These are phyloP conservation scores for Apeltes quadracus DNA, from an alignment of 2,113 vertebrate genomes.

Conservation along the genomic window DNA sequence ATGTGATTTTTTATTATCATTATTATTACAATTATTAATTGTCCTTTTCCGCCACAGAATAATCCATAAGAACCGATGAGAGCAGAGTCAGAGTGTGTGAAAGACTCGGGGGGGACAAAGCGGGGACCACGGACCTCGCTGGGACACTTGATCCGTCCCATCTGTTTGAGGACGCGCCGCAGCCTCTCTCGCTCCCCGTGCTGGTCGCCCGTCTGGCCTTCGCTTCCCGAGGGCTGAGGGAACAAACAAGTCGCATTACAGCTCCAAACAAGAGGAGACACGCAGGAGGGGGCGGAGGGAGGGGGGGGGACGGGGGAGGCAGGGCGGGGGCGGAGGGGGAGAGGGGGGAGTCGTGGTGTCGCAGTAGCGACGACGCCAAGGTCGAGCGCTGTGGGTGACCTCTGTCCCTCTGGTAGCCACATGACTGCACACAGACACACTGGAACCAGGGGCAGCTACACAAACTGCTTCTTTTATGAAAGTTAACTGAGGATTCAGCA, in stretches of 20 bases:
- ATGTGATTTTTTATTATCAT: neutral
- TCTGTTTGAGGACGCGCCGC: conserved; percentile 94
- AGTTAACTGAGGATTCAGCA: too few species aligned
- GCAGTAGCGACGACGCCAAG: conserved; percentile 40
- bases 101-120: conserved; percentile 32
- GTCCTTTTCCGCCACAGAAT: neutral
- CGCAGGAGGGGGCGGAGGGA: neutral
- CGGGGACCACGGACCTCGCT: conserved; percentile 83
- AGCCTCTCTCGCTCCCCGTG: conserved; percentile 91
- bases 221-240: conserved; percentile 84
- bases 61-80: neutral
- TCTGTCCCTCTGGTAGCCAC: conserved; percentile 53
- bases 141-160: conserved; percentile 95
- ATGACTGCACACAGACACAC: conserved; percentile 36
- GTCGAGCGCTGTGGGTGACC: conserved; percentile 61
- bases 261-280: neutral
- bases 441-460: neutral
- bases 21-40: too few species aligned
- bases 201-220: conserved; percentile 83
- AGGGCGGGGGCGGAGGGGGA: conserved; percentile 12
- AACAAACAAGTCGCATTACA: conserved; percentile 63
- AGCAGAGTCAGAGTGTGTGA: neutral
- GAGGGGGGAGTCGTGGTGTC: neutral
- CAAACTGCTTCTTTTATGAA: too few species aligned
- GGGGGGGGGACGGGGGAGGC: conserved; percentile 34